phyloP scores from a whole-genome alignment of 2,797 vertebrate species.

The Coregonus sp. region DNA sequence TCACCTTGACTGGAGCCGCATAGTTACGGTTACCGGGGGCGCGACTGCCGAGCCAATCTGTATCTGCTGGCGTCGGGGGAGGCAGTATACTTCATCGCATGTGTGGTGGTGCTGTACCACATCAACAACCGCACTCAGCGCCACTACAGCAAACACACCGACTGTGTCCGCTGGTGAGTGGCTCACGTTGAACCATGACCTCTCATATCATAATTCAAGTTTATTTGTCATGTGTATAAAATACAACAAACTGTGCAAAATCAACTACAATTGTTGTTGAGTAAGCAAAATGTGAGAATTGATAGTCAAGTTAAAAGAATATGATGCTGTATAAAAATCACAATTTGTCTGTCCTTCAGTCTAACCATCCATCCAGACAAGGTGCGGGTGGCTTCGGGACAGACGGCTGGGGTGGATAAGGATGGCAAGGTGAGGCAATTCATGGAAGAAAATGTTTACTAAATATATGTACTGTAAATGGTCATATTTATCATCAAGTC shows the following conservation, averaged over 20 bases:
- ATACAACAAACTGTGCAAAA: neutral
- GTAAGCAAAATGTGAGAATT: too few relatives aligned
- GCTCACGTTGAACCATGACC: too few relatives aligned
- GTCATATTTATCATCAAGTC: too few relatives aligned
- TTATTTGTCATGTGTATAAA: too few relatives aligned
- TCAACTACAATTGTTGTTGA: neutral
- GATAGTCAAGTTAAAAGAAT: too few relatives aligned
- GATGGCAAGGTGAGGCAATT: slow-evolving; percentile 83
- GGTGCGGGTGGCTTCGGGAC: slow-evolving; percentile 87
- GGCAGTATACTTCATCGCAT: slow-evolving; percentile 89
- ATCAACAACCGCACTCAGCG: slow-evolving; percentile 81
- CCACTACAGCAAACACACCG: slow-evolving; percentile 89
- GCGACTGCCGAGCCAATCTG: slow-evolving; percentile 86
- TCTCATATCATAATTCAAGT: too few relatives aligned
- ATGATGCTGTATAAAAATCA: too few relatives aligned
- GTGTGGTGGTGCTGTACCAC: slow-evolving; percentile 88
- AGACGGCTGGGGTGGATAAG: slow-evolving; percentile 88
- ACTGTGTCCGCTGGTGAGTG: slow-evolving; percentile 89
- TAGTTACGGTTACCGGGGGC: slow-evolving; percentile 90
- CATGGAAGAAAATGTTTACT: too few relatives aligned
- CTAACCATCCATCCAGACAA: slow-evolving; percentile 88
- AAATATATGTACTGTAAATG: too few relatives aligned
- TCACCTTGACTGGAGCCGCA: slow-evolving; percentile 69
- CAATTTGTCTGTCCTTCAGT: slow-evolving; percentile 59
- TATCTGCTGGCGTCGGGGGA: slow-evolving; percentile 87